phyloP scores from a whole-genome alignment of 2,113 vertebrate genomes.

The Corapipo altera region DNA sequence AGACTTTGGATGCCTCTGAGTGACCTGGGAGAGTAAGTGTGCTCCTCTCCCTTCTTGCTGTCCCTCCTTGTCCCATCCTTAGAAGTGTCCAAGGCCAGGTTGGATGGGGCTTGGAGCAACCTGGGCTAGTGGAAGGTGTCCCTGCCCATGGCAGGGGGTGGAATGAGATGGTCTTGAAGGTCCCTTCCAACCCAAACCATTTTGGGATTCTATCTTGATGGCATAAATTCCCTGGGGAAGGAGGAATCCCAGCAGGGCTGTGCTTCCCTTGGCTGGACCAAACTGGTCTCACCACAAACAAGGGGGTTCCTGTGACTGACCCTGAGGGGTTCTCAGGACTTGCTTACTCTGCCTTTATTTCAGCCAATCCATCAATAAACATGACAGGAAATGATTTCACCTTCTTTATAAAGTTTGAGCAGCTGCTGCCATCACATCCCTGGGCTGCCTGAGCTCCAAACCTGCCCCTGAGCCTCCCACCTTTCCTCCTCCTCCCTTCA shows the following conservation, averaged over 20 bases:
- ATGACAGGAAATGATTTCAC: not conserved
- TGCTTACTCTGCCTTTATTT: not conserved
- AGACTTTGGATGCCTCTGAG: not conserved
- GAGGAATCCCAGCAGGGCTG: not conserved
- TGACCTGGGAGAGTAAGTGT: not conserved
- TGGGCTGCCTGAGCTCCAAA: not conserved
- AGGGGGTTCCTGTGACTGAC: fast-evolving
- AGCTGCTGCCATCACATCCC: not conserved
- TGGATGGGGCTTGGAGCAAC: not conserved
- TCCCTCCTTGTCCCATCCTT: not conserved
- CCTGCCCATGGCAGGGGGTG: not conserved
- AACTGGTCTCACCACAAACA: not conserved
- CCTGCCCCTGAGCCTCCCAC: fast-evolving
- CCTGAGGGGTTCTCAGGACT: not conserved
- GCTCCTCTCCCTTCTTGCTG: not conserved
- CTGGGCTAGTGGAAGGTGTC: not conserved
- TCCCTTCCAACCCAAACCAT: not conserved
- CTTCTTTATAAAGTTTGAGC: not conserved
- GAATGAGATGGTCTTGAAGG: not conserved
- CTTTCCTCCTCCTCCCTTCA: not conserved
- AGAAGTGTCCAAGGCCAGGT: not conserved
- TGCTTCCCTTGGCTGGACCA: not conserved
- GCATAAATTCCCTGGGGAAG: not conserved
- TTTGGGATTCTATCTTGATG: not conserved
- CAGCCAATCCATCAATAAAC: not conserved